Evolutionary conservation across 2,113 vertebrate species (phyloP), one percentile per base, ranked within the genome.

Genomic region (Myotis yumanensis): DNA sequence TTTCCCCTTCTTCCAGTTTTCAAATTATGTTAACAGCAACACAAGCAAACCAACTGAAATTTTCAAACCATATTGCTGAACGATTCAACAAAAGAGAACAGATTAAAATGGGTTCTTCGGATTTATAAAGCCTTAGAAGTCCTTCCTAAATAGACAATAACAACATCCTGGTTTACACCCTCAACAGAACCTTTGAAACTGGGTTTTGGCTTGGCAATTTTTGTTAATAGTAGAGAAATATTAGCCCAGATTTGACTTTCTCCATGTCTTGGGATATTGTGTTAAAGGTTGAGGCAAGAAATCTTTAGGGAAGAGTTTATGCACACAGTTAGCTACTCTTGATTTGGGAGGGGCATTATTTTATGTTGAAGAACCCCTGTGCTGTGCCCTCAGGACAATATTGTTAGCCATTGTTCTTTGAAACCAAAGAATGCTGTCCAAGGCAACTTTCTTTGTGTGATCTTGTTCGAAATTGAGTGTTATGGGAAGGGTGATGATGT

Each of bases 1-100:
- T 94, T 84, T 86, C 57, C 66, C 30, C 59, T 92, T 93, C 54
- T 86, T 51, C 52, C 16, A 79, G 32, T 81, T 89, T 94, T 73
- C n/a, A 86, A 71, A 92, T 48, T 54, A 57, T 22, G 51, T 87
- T 86, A 86, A 92, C 9, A 91, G 22, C 11, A 89, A 89, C 77
- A 73, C 43, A 83, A 9, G 7, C 35, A 89, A 86, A 51, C 43
- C 54, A 86, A 86, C 7, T 76, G 46, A 89, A 75, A 48, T 15
- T 32, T 4, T 86, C 51, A 68, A 91, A 89, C 57, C 23, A 0
- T 84, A 17, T 57, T 93, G 16, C 17, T 43, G 62, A 84, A 64
- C 2, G 30, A 32, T 48, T 93, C 32, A 83, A 46, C 14, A 62
- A 57, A 82, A 69, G 22, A 43, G 7, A 69, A 20, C 0, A 1